Evolutionary conservation across 2,888 invertebrate genomes (phyloP).

Genomic region (Calliphora vomitoria): DNA sequence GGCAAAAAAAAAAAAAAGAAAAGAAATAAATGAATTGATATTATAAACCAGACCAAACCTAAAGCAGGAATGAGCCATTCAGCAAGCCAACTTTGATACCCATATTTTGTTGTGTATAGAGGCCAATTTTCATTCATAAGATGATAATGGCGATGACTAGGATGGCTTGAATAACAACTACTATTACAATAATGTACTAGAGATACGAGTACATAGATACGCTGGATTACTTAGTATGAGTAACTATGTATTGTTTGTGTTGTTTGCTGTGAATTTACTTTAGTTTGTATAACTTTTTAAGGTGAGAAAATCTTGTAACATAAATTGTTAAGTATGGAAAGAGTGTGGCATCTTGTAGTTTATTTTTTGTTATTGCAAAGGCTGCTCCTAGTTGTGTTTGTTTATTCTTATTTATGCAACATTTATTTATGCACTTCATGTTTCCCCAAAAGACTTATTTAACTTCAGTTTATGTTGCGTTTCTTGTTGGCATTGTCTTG

Average conservation of each 20-base stretch:
- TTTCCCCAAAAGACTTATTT: no score
- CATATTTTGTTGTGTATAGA: background rate
- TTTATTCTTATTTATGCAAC: no score
- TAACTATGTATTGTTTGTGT: background rate
- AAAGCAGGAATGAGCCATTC: conserved; percentile 29
- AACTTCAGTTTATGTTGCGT: no score
- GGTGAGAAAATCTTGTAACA: background rate
- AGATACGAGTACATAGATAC: background rate
- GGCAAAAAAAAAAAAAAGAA: background rate
- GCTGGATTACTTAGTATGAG: background rate
- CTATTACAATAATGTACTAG: background rate
- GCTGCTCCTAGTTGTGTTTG: no score
- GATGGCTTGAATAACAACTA: conserved; percentile 23
- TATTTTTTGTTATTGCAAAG: no score
- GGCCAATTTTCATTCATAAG: conserved; percentile 62
- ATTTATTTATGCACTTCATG: no score
- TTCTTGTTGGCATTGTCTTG: no score
- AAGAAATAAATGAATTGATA: conserved; percentile 36
- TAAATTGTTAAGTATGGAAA: background rate
- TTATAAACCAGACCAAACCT: conserved; percentile 50
- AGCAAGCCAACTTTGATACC: conserved; percentile 9
- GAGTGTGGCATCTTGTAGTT: no score
- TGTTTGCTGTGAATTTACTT: conserved; percentile 8
- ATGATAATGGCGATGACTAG: conserved; percentile 16
- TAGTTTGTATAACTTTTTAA: conserved; percentile 1